Evolutionary conservation across 2,113 vertebrate genomes (phyloP).

Genomic region (Pomatorhinus ruficollis): DNA sequence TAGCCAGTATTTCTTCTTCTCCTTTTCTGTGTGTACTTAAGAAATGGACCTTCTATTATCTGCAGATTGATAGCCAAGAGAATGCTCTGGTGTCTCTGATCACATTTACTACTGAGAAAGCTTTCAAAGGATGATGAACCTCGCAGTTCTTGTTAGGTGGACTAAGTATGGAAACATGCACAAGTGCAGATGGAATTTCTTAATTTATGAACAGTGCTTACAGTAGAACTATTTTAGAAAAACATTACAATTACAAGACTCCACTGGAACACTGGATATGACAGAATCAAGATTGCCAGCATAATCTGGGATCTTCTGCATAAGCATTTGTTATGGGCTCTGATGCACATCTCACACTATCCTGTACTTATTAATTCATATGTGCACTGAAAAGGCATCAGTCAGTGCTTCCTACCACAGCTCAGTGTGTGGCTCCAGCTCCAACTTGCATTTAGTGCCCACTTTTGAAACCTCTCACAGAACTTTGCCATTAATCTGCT

Average conservation of each 20-base stretch:
- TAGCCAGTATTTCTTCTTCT: constrained; percentile 76
- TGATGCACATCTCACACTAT: not conserved
- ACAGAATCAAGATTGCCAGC: not conserved
- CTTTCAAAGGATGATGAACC: constrained; percentile 13
- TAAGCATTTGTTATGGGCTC: not conserved
- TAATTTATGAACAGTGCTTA: not conserved
- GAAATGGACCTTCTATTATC: constrained; percentile 74
- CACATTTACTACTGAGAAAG: constrained; percentile 62
- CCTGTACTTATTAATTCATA: not conserved
- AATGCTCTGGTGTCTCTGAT: constrained; percentile 68
- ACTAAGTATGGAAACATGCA: not conserved
- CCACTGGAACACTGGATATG: not conserved
- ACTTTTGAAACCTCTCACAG: not conserved
- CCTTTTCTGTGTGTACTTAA: constrained; percentile 77
- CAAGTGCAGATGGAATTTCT: not conserved
- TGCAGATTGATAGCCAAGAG: constrained; percentile 74
- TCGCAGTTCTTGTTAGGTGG: constrained; percentile 49
- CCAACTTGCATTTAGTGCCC: not conserved
- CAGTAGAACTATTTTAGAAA: not conserved
- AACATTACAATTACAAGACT: not conserved
- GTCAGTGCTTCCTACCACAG: not conserved
- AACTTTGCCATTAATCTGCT: not conserved
- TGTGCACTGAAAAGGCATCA: not conserved
- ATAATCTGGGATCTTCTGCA: not conserved
- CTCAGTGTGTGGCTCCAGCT: not conserved